phyloP scores from a whole-genome alignment of 2,113 vertebrate species.

The Xyliphius kryptos region DNA sequence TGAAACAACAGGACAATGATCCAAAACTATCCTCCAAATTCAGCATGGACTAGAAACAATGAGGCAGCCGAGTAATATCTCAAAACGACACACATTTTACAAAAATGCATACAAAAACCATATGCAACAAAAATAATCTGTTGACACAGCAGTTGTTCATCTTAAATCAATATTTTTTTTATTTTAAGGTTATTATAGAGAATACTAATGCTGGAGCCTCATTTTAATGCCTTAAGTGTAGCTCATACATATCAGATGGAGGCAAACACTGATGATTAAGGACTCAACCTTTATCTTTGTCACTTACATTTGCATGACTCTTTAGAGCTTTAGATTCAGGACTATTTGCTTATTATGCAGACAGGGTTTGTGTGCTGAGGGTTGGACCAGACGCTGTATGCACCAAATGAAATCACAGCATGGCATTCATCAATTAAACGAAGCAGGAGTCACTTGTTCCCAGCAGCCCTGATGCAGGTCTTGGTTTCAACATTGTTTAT shows the following conservation, averaged over 20 bases:
- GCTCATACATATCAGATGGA: constrained; percentile 39
- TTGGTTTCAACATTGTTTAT: neutral
- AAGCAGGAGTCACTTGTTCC: neutral
- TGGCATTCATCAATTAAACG: constrained; percentile 45
- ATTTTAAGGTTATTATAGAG: too few species aligned
- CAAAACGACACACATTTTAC: too few species aligned
- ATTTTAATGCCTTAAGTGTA: neutral
- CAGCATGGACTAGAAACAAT: too few species aligned
- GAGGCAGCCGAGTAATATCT: too few species aligned
- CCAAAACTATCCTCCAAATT: too few species aligned
- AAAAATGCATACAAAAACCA: too few species aligned
- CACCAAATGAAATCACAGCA: constrained; percentile 45
- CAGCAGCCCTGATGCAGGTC: neutral
- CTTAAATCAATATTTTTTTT: too few species aligned
- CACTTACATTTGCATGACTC: constrained; percentile 23
- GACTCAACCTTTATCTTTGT: constrained; percentile 31
- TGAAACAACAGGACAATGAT: too few species aligned
- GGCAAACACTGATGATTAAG: constrained; percentile 32
- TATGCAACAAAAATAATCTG: too few species aligned
- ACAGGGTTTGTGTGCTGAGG: constrained; percentile 24
- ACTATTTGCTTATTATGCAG: constrained; percentile 30
- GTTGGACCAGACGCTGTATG: constrained; percentile 29
- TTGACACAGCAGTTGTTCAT: too few species aligned
- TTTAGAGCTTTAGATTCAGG: neutral
- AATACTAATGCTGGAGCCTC: neutral